Evolutionary conservation across 2,113 vertebrate species (phyloP).

Genomic region (Caracal caracal): DNA sequence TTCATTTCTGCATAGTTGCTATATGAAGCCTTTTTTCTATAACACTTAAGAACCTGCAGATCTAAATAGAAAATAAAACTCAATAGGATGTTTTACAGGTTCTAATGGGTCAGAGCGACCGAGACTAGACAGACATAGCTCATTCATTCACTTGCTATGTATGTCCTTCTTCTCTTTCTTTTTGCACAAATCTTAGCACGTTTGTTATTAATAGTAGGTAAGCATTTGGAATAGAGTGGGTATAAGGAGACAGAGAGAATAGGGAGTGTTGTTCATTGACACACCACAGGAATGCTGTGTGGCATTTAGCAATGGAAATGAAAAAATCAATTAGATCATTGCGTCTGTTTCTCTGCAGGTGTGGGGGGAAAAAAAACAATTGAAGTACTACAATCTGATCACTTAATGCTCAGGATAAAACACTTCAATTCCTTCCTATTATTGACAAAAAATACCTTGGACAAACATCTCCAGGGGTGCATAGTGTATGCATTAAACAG

Average conservation of each 20-base stretch:
- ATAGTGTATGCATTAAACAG: background rate
- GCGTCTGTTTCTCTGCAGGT: slow-evolving; percentile 26
- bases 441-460: background rate
- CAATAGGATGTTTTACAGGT: background rate
- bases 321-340: slow-evolving; percentile 53
- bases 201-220: background rate
- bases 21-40: background rate
- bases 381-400: slow-evolving; percentile 34
- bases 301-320: slow-evolving; percentile 40
- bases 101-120: background rate
- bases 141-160: background rate
- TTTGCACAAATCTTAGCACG: background rate
- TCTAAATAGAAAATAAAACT: slow-evolving; percentile 23
- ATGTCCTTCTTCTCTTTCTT: background rate
- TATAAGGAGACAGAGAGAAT: background rate
- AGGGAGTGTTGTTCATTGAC: background rate
- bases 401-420: slow-evolving; percentile 51
- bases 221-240: background rate
- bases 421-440: slow-evolving; percentile 3
- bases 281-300: background rate
- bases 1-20: background rate
- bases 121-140: background rate
- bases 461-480: background rate
- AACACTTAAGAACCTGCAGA: background rate
- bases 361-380: background rate